Evolutionary conservation across 2,113 vertebrate species (phyloP), one percentile per base, ranked within the genome.

Genomic region (Austrofundulus limnaeus): DNA sequence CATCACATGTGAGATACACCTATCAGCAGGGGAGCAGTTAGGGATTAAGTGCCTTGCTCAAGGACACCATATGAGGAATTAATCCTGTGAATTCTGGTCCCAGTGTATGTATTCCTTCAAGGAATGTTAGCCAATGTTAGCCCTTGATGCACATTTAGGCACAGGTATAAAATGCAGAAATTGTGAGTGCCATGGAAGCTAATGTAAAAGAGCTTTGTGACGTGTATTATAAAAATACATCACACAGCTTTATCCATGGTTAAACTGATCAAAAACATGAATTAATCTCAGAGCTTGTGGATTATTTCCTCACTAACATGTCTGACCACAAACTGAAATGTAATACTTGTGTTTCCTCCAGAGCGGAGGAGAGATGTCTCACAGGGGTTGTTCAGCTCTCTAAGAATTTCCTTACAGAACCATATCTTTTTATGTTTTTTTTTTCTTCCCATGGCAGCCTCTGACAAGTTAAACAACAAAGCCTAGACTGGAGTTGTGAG

Each of bases 371-470:
- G 55, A 51, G 11, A 63, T 3, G 42, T 60, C 74, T 66, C 61
- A 38, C 2, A 64, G 51, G 67, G 48, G 21, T 48, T 42, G 65
- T 47, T 79, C 50, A 41, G 16, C 16, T 74, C 57, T 54, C 66
- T 2, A 69, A 51, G 48, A 50, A 21, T 54, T 77, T 76, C 59
- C 77, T 76, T 81, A 73, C 58, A 61, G 16, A n/a, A 14, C 48
- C 19, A 17, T 74, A 53, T 74, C 38, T 70, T 28, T 75, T 41
- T 78, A 25, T 70, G 21, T 20, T n/a, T 73, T 66, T 34, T 75
- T 41, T 78, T 34, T 70, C 31, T 20, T 1, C 43, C 17, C 69
- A 55, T 2, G 13, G 57, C 52, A 54, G 31, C 48, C 61, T 51
- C 24, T 56, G 21, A 69, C 46, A 39, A 52, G 6, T 17, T 20